Conservation (phyloP, 30 jellyfish, hydroid and myxozoan genomes). For the Aurelia sp. region DNA sequence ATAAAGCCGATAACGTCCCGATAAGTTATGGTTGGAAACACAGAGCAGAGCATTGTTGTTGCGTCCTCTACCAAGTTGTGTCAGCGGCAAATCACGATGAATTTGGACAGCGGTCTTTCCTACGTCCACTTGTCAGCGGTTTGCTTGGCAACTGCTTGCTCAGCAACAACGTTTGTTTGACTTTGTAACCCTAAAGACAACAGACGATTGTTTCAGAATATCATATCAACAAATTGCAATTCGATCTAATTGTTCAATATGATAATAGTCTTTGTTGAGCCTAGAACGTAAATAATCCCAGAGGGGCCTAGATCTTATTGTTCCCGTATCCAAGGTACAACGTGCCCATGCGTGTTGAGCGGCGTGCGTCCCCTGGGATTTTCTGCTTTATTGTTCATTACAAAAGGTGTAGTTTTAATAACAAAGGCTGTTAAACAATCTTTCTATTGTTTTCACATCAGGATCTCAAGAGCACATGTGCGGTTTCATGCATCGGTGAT, state of each 20-base stretch:
- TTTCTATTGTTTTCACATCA: slow-evolving; percentile 55
- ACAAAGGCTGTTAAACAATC: slow-evolving; percentile 34
- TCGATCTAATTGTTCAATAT: no score
- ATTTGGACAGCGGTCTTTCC: slow-evolving; percentile 68
- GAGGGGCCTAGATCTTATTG: slow-evolving; percentile 43
- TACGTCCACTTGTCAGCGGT: slow-evolving; percentile 22
- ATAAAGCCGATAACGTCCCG: slow-evolving; percentile 52
- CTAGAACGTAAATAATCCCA: slow-evolving; percentile 12
- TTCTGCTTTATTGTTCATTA: slow-evolving; percentile 14
- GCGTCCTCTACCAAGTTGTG: slow-evolving; percentile 60
- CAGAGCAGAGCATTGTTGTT: slow-evolving; percentile 79
- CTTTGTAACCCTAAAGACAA: slow-evolving; percentile 32
- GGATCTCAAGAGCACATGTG: slow-evolving; percentile 55
- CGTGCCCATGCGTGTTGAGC: slow-evolving; percentile 65
- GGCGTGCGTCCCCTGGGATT: slow-evolving; percentile 76
- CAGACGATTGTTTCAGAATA: background rate
- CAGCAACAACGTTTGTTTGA: slow-evolving; percentile 62
- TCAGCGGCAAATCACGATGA: slow-evolving; percentile 66
- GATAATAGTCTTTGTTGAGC: background rate
- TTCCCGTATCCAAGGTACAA: slow-evolving; percentile 59
- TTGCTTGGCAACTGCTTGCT: slow-evolving; percentile 41
- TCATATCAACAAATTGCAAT: no score
- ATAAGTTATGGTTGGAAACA: slow-evolving; percentile 56
- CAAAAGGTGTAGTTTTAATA: slow-evolving; percentile 31
- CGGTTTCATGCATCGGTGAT: slow-evolving; percentile 59